Base-by-base conservation (phyloP, 2,888 invertebrate species). In the Troides helena region DNA sequence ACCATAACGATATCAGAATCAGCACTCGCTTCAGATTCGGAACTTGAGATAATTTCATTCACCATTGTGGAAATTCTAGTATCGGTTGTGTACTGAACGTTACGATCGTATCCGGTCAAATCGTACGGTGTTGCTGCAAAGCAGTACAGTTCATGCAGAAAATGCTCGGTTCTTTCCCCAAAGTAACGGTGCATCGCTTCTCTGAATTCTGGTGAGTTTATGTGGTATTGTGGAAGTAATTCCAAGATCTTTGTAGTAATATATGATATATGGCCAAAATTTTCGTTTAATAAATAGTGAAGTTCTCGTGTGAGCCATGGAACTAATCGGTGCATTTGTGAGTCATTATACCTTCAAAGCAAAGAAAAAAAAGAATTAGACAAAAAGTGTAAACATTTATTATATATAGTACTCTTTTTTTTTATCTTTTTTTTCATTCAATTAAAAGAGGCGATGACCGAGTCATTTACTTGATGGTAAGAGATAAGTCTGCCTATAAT, bases 221-320 rank as follows among this genome's bases (percentile, higher is more conserved):
- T 94, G 80, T 96, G 95, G 79, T 95, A 94, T 73, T 94, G 91
- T 10, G 93, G 94, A 25, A 98, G 88, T 66, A 95, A 89, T 60
- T 95, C 95, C 80, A 96, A 87, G 71, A 98, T 96, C 30, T 95
- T 89, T 69, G 95, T 89, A 80, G 96, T 82, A 0, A 97, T 95
- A 77, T 95, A 94, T 62, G 95, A 93, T 68, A 96, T 94, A 78
- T 95, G 94, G 21, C 94, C 94, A 2, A 93, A 86, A 78, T 95
- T 94, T 74, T 94, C 94, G 74, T 94, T 94, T 36, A 97, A 87
- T 66, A 98, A 92, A 71, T 95, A 97, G 76, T 95, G 94, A 43
- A 99, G 90, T 87, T 99, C 98, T 73, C 99, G 94, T 84, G 96
- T 96, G 46, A 99, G 90, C 97, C 98, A 99, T 1, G 97, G 97